Evolutionary conservation across 2,113 vertebrate genomes (phyloP).

Genomic region (Rhea americana): DNA sequence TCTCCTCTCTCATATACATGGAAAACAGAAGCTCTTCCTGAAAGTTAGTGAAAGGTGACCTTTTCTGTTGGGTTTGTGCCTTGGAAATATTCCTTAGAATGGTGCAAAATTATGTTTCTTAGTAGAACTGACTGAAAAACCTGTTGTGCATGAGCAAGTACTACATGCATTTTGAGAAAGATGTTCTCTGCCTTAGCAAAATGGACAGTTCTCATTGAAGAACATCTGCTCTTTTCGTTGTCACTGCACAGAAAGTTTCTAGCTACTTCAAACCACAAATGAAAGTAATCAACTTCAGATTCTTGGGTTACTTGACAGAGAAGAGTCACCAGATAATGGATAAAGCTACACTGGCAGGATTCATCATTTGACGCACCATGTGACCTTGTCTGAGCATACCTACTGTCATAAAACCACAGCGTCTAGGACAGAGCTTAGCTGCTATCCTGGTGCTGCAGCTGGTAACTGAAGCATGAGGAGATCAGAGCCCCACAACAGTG

Average conservation of each 20-base stretch:
- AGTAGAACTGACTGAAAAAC: neutral
- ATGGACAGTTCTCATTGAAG: neutral
- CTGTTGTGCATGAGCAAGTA: rapidly evolving
- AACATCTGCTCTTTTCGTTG: rapidly evolving
- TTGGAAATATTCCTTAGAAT: neutral
- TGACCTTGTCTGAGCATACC: neutral
- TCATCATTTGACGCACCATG: rapidly evolving
- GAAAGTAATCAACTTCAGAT: neutral
- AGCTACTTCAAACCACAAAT: neutral
- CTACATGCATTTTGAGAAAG: neutral
- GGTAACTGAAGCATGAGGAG: neutral
- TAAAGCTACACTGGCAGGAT: neutral
- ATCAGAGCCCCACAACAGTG: rapidly evolving
- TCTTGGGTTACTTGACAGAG: neutral
- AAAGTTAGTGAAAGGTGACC: neutral
- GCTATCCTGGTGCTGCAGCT: neutral
- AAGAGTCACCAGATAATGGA: neutral
- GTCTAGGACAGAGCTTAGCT: neutral
- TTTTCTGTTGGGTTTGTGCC: neutral
- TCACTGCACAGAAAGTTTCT: neutral
- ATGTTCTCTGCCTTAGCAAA: rapidly evolving
- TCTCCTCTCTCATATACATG: neutral
- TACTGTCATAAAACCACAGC: neutral
- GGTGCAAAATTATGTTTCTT: neutral
- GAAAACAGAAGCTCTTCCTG: neutral